Percentiles rank a stretch among this genome's conserved stretches.
phyloP scores from a whole-genome alignment of 2,797 vertebrate species.

The Catostomus latipinnis region DNA sequence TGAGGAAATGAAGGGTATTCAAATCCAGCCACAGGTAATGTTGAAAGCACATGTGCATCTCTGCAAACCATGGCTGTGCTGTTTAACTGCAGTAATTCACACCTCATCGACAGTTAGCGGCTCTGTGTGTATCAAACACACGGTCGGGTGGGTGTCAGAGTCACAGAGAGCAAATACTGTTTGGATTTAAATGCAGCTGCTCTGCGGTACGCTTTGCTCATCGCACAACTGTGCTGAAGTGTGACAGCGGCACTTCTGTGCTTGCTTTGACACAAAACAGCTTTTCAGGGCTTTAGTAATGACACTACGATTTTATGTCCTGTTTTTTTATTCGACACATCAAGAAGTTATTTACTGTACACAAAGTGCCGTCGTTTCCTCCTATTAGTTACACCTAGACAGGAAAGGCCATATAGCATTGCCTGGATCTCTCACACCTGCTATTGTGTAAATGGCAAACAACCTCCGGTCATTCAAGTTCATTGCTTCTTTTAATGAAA shows the following conservation, averaged over 20 bases:
- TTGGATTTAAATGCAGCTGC: conserved; percentile 11
- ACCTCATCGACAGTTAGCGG: not conserved
- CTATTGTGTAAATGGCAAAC: not conserved
- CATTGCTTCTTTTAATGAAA: too few species aligned
- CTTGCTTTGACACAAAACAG: conserved; percentile 24
- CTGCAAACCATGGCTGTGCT: not conserved
- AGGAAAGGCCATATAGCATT: not conserved
- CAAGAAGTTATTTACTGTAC: conserved; percentile 6
- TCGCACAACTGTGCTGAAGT: not conserved
- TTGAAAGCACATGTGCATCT: not conserved
- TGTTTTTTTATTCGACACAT: not conserved
- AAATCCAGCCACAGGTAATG: not conserved
- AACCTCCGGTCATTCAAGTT: not conserved
- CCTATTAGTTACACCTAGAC: not conserved
- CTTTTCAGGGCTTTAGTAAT: not conserved
- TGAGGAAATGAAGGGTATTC: not conserved
- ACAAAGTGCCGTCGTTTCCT: not conserved
- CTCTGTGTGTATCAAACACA: conserved; percentile 3
- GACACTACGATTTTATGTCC: not conserved
- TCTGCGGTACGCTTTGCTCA: not conserved
- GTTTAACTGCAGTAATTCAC: conserved; percentile 5
- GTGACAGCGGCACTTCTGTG: not conserved
- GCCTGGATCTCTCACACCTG: not conserved
- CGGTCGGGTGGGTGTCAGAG: not conserved
- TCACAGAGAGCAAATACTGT: not conserved